These are phyloP conservation scores for Actinernus sp. DNA, from an alignment of 92 coral and sea anemone species.

Conservation along the genomic window DNA sequence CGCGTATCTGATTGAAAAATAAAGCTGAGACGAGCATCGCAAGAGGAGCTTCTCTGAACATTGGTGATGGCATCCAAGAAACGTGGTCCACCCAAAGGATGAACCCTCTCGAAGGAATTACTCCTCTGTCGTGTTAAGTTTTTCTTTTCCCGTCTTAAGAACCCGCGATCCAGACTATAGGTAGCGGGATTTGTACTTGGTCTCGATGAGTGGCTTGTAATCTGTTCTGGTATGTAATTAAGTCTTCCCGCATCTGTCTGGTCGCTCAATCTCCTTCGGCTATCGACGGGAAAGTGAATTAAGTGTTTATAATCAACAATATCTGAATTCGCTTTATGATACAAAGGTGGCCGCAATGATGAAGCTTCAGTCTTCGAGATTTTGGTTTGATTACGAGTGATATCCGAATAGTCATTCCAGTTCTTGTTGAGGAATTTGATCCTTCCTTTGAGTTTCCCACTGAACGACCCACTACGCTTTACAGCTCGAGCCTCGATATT, in stretches of 20 bases:
- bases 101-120: constrained; percentile 6
- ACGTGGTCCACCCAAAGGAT: not conserved
- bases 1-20: not conserved
- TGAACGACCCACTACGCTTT: constrained; percentile 1
- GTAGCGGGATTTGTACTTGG: not conserved
- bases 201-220: not conserved
- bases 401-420: too few species aligned
- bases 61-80: not conserved
- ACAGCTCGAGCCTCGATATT: not conserved
- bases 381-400: too few species aligned
- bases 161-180: not conserved
- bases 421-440: not conserved
- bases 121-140: not conserved
- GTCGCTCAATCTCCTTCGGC: not conserved
- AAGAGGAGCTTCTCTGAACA: not conserved
- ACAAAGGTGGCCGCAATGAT: not conserved
- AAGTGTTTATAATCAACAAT: not conserved
- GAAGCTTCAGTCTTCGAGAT: too few species aligned
- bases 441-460: not conserved
- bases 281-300: too few species aligned
- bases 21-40: not conserved
- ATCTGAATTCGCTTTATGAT: not conserved
- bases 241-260: not conserved
- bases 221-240: not conserved
- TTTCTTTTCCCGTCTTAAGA: not conserved